These are phyloP conservation scores for Acleris laterana DNA, from an alignment of 2,888 invertebrate species.

Conservation along the genomic window DNA sequence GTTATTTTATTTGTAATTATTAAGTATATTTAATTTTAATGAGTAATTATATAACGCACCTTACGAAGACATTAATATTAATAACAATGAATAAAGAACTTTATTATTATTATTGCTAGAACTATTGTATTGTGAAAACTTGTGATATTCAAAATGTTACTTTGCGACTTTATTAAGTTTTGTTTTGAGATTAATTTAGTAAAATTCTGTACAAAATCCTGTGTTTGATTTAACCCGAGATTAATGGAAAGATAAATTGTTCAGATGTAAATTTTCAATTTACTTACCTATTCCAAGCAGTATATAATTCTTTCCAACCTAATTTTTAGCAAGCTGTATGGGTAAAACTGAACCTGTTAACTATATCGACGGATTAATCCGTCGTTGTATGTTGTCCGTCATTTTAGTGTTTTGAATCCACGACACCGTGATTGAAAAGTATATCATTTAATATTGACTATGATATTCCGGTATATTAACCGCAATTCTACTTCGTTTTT, in stretches of 20 bases:
- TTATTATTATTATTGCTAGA: constrained; percentile 10
- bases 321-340: no score
- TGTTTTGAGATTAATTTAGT: constrained; percentile 50
- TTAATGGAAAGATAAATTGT: background rate
- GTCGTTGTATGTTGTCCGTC: no score
- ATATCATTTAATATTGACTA: no score
- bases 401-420: no score
- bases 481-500: no score
- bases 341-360: no score
- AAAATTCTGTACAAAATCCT: constrained; percentile 21
- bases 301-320: no score
- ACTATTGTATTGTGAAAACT: constrained; percentile 48
- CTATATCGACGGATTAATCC: no score
- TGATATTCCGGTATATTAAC: no score
- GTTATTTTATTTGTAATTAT: background rate
- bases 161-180: constrained; percentile 48
- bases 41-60: background rate
- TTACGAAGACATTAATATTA: constrained; percentile 2
- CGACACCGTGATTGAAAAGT: no score
- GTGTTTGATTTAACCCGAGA: background rate
- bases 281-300: no score
- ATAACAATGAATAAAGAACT: background rate
- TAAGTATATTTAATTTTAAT: constrained; percentile 1
- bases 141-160: constrained; percentile 58
- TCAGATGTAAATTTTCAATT: no score